Base-by-base conservation (phyloP, 2,888 invertebrate genomes). In the Erebia palarica region DNA sequence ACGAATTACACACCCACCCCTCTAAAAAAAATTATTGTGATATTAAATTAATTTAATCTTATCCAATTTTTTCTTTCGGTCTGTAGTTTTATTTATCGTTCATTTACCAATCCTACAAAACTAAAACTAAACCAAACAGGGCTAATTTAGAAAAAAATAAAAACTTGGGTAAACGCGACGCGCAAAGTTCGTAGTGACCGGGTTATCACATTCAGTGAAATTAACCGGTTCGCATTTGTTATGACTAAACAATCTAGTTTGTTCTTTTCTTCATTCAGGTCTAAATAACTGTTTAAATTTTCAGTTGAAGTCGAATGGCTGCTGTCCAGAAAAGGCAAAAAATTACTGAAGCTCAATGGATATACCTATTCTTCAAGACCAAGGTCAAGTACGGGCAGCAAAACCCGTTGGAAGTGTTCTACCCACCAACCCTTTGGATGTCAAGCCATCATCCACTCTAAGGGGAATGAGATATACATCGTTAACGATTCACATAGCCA, bases 371-470 rank as follows among this genome's bases (percentile, higher is more conserved):
- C 76, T 11, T 68, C 72, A 3, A 70, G 69, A 57, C 74, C 66
- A 11, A n/a, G 42, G 44, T 51, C 58, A 0, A 57, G 66, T 0
- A 1, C 16, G 36, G 36, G 5, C 36, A 36, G 36, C 5, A 73
- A 70, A 14, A 59, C 16, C 14, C 63, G 77, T 42, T 78, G 78
- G 78, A 71, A 73, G 14, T 78, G 80, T 47, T 78, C 80, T 0
- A 82, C 82, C 0, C 81, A 84, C 68, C 75, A 78, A 70, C 70
- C 73, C 36, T 80, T 75, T 11, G 78, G 79, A 1, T 86, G 86
- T 65, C 75, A 72, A 8, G 86, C 84, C 8, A 47, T 55, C 0
- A 18, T 78, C 1, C 67, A 75, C 57, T 77, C 78, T 4, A 13
- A 75, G 1, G 72, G 73, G 0, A 70, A 78, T 9, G 11, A 78